Base-by-base conservation (phyloP, 92 coral and sea anemone genomes). In the Nematostella vectensis region DNA sequence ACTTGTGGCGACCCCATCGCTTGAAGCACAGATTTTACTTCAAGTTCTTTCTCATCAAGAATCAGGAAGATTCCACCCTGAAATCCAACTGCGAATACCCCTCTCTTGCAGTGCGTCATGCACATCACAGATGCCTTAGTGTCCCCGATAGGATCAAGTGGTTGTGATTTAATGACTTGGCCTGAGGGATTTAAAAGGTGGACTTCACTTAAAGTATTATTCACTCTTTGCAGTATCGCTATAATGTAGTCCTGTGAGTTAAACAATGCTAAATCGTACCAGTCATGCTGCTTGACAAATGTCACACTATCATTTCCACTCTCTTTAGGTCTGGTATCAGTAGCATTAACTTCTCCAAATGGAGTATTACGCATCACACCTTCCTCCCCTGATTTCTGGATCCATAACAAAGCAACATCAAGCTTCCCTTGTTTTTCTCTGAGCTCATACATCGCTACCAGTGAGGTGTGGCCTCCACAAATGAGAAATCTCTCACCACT, bases 1-100 rank as follows among this genome's bases (percentile, higher is more conserved):
- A 79, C 83, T 63, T 85, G 94, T 37, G 94, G 83, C 31, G 94
- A 85, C 16, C 94, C 94, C 27, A 83, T 79, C 17, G 88, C 94
- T 66, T 85, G 94, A 29, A 85, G 69, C 40, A 85, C 40, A 12
- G 94, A 55, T 15, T 19, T 58, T 30, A 80, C 75, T 18, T 61
- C 58, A 26, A 85, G 77, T 6, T 15, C 38, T 13, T 18, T 25
- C 47, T 85, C 94, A 47, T 37, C 27, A 11, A 85, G 61, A 18
- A 85, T 53, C 10, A 75, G 55, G 56, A 85, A 85, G 18, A 85
- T 47, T 15, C 94, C 94, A 11, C 94, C 83, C 67, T 85, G 94
- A 30, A 85, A 85, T 15, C 94, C 94, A 4, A 61, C 73, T n/a
- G 83, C 88, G 62, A 85, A 66, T 3, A 66, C 40, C 1, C 88